Evolutionary conservation across 1,140 invertebrate species (phyloP), one percentile per base, ranked within the genome.

Genomic region (Eumaeus atala): DNA sequence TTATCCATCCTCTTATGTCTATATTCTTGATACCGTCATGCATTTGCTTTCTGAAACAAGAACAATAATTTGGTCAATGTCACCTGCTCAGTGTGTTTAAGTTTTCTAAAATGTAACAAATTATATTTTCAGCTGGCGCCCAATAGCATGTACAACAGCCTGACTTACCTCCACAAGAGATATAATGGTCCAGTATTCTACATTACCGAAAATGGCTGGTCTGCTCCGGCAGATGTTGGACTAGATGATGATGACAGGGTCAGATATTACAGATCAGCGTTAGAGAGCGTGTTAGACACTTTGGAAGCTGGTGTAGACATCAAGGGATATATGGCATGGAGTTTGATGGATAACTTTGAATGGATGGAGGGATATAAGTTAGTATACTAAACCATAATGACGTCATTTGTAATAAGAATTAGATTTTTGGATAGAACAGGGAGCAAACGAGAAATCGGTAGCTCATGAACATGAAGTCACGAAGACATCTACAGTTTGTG

Each of bases 271-370:
- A 52, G 65, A 28, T 56, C 56, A 6, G 54, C 53, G 1, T 14
- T 62, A 11, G 51, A 90, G 87, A 21, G 87, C 9, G 71, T 89
- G 81, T 60, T 95, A 92, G 80, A 94, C 92, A 6, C 64, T 93
- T 0, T 91, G 42, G 52, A 58, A 14, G 48, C 91, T 93, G n/a
- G 90, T 93, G 73, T 95, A 92, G 74, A 18, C 81, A 91, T 70
- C 83, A 91, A 0, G 68, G 91, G 12, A 0, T 76, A 70, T 51
- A 72, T 72, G 70, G 66, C 67, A 2, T 75, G 72, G 72, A 75
- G 70, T 28, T 28, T 28, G 21, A 28, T 28, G 21, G 21, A 28
- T 6, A 28, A 28, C 6, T 28, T 28, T 6, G 72, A 89, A 90
- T 69, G 89, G 88, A 21, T 89, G 93, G 65, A 92, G 84, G 35